Base-by-base conservation (phyloP, 2,888 invertebrate species). In the Myathropa florea region DNA sequence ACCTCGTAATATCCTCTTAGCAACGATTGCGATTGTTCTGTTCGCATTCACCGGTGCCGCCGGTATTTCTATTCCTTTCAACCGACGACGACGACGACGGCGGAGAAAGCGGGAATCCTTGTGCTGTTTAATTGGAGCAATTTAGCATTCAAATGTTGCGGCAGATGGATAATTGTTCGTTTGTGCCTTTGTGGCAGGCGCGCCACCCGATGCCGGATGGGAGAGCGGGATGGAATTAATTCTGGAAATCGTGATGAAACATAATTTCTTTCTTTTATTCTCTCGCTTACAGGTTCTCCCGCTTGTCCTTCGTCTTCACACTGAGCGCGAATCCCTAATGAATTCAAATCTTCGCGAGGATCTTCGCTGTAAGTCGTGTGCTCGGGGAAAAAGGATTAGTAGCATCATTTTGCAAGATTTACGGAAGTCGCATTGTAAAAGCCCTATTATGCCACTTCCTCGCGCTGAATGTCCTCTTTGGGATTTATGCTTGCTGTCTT, bases 131-230 rank as follows among this genome's bases (percentile, higher is more conserved):
- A 86, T 86, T 86, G 86, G 78, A 78, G 59, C 86, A 78, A 86
- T 86, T 86, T 86, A 83, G 78, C 86, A 86, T 86, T 86, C 82
- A 86, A 86, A 86, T 83, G 83, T 79, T 86, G 86, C 86, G 78
- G 82, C 86, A 75, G 67, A 86, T 71, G 78, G 73, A 86, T 86
- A 83, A 86, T 86, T 86, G 86, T 83, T 86, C 86, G 78, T 79
- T 86, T 83, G 82, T 83, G 64, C 68, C 82, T 82, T 86, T 86
- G 73, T 75, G 75, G 39, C 65, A 18, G 26, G 39, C 65, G 39
- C 65, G 36, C 18, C 12, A 12, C 33, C 33, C 33, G 12, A 33
- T 6, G 12, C 10, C 33, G 28, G 7, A 6, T 24, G 36, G 14
- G 24, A 39, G 33, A 21, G 21, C 61, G 36, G 70, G 55, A 60